Conservation (phyloP, 1,140 invertebrate genomes). For the Heliconius hermathena region DNA sequence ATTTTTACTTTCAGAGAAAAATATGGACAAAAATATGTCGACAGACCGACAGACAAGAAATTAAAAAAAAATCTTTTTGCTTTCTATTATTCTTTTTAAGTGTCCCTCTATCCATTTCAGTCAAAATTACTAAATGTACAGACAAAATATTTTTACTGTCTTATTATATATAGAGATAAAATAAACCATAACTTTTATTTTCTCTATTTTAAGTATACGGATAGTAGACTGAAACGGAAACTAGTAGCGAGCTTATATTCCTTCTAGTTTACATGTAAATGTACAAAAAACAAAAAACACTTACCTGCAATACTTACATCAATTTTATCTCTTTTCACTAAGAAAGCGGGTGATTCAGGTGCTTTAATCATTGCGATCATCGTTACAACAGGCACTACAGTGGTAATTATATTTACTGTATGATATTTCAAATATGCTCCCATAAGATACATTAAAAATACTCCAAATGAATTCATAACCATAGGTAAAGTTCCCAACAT, state of each 20-base stretch:
- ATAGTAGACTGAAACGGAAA: background rate
- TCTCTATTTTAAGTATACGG: too few species aligned
- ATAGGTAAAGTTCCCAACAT: slow-evolving; percentile 20
- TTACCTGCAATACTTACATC: slow-evolving; percentile 38
- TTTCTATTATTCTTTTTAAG: too few species aligned
- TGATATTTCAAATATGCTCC: slow-evolving; percentile 30
- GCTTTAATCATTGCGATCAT: slow-evolving; percentile 42
- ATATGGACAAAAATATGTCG: too few species aligned
- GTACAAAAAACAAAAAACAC: too few species aligned
- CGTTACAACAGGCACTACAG: background rate
- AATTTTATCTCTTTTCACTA: slow-evolving; percentile 46
- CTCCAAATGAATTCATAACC: slow-evolving; percentile 22
- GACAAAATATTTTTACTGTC: too few species aligned
- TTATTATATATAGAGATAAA: too few species aligned
- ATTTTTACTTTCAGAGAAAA: too few species aligned
- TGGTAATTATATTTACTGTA: slow-evolving; percentile 18
- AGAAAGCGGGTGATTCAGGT: slow-evolving; percentile 51
- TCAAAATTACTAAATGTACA: too few species aligned
- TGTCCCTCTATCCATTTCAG: too few species aligned
- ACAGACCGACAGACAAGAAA: too few species aligned
- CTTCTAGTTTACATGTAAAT: background rate
- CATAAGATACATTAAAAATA: slow-evolving; percentile 49
- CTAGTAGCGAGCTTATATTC: background rate
- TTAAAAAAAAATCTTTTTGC: too few species aligned
- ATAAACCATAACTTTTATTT: too few species aligned